Evolutionary conservation across 2,113 vertebrate genomes (phyloP).

Genomic region (Leuciscus idus): DNA sequence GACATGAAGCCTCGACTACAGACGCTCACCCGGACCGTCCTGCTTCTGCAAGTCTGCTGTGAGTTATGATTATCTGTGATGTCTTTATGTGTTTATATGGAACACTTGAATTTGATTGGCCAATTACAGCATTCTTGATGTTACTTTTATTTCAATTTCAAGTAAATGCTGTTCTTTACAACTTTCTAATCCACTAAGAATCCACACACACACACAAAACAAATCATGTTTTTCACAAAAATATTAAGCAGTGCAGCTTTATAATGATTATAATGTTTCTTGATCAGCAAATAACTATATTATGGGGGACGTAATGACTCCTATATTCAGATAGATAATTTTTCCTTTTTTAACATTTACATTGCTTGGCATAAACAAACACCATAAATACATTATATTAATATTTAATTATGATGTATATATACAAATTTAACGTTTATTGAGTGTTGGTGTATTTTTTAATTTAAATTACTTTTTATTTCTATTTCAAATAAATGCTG

Average conservation of each 20-base stretch:
- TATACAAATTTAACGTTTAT: no score
- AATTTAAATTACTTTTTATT: no score
- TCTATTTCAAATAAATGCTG: no score
- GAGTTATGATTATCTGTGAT: slow-evolving; percentile 32
- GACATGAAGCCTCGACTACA: slow-evolving; percentile 26
- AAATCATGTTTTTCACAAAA: neutral
- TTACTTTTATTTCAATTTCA: neutral
- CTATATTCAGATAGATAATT: neutral
- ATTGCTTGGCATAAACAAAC: neutral
- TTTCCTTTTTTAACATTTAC: neutral
- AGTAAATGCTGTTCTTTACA: neutral
- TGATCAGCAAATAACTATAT: neutral
- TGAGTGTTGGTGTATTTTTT: neutral
- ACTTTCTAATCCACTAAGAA: neutral
- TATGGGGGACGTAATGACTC: neutral
- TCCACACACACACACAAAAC: neutral
- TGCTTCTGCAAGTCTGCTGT: slow-evolving; percentile 54
- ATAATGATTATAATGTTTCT: neutral
- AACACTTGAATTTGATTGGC: neutral
- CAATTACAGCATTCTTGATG: neutral
- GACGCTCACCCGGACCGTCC: neutral
- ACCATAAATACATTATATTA: neutral
- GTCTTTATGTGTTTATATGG: neutral
- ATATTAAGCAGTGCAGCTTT: neutral
- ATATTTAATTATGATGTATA: neutral